Evolutionary conservation across 2,888 invertebrate species (phyloP).

Genomic region (Seladonia tumulorum): DNA sequence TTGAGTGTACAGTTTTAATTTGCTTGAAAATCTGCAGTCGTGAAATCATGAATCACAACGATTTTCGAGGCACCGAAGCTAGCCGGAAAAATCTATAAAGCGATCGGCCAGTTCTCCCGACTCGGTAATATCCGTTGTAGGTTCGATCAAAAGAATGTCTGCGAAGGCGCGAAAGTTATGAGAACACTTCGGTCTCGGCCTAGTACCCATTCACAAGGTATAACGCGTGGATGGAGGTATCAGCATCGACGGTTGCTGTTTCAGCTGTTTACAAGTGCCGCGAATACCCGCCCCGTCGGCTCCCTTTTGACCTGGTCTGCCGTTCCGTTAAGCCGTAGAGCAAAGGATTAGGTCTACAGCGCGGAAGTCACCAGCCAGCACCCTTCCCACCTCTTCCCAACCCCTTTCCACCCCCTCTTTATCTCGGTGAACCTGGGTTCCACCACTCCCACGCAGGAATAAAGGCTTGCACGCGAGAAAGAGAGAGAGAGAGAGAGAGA

Average conservation of each 20-base stretch:
- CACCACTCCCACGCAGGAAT: slow-evolving; percentile 25
- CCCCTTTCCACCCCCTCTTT: slow-evolving; percentile 14
- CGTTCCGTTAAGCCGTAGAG: slow-evolving; percentile 57
- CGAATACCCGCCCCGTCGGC: slow-evolving; percentile 24
- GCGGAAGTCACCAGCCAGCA: slow-evolving; percentile 30
- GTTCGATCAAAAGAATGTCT: slow-evolving; percentile 33
- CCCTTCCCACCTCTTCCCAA: neutral
- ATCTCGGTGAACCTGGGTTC: slow-evolving; percentile 13
- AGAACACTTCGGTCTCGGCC: slow-evolving; percentile 43
- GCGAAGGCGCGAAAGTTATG: slow-evolving; percentile 57
- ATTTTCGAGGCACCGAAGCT: neutral
- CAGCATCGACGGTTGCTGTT: slow-evolving; percentile 65
- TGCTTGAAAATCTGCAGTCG: neutral
- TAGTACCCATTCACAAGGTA: slow-evolving; percentile 48
- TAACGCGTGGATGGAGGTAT: slow-evolving; percentile 50
- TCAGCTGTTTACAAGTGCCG: slow-evolving; percentile 71
- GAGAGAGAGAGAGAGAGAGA: neutral
- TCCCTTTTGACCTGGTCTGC: slow-evolving; percentile 61
- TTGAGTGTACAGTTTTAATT: neutral
- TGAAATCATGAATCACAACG: neutral
- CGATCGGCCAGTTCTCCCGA: neutral
- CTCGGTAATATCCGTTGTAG: slow-evolving; percentile 9
- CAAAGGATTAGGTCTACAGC: slow-evolving; percentile 65
- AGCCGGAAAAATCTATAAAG: neutral
- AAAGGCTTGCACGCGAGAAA: slow-evolving; percentile 10